These are phyloP conservation scores for Nineta flava DNA, from an alignment of 2,888 invertebrate genomes.

Conservation along the genomic window DNA sequence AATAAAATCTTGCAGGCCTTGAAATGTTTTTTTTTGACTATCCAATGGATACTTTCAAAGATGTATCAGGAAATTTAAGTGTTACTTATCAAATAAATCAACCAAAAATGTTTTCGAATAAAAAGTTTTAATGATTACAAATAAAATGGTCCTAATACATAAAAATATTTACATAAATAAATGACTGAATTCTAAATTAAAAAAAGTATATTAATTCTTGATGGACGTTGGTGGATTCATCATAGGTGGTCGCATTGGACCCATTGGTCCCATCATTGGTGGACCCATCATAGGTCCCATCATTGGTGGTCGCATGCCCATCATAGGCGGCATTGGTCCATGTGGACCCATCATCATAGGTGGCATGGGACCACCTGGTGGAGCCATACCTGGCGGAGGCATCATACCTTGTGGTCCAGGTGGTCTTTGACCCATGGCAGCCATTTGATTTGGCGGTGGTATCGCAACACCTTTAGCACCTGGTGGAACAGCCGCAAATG, in stretches of 20 bases:
- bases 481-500: constrained; percentile 46
- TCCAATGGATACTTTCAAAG: too few relatives aligned
- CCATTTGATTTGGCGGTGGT: constrained; percentile 54
- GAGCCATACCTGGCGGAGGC: constrained; percentile 30
- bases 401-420: constrained; percentile 39
- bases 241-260: constrained; percentile 54
- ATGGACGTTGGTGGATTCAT: constrained; percentile 46
- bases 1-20: too few relatives aligned
- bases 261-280: constrained; percentile 40
- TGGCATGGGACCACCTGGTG: constrained; percentile 31
- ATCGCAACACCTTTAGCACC: constrained; percentile 57
- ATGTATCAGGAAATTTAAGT: too few relatives aligned
- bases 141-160: too few relatives aligned
- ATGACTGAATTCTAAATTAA: too few relatives aligned
- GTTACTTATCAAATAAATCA: too few relatives aligned
- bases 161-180: too few relatives aligned
- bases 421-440: constrained; percentile 43
- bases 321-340: constrained; percentile 62
- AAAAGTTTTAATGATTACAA: too few relatives aligned
- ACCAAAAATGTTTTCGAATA: too few relatives aligned
- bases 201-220: background rate
- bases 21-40: too few relatives aligned
- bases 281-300: constrained; percentile 66
- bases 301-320: constrained; percentile 67
- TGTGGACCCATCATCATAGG: constrained; percentile 53